These are phyloP conservation scores for Lepus timidus DNA, from an alignment of 2,113 vertebrate genomes.

Conservation along the genomic window DNA sequence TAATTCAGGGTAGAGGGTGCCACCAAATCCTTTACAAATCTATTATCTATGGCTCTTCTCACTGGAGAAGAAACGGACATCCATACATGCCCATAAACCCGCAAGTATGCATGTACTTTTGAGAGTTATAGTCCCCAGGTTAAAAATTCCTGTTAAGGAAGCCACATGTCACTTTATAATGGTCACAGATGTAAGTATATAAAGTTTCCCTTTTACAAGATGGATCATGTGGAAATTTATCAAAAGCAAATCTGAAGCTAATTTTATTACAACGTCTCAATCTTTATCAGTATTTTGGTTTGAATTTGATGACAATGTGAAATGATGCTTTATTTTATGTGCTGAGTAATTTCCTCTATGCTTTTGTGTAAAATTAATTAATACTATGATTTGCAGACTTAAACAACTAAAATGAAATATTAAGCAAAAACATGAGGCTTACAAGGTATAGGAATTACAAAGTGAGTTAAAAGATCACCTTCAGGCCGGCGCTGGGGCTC, in stretches of 20 bases:
- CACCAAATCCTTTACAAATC: conserved; percentile 41
- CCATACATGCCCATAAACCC: not conserved
- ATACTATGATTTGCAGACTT: conserved; percentile 43
- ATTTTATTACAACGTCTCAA: conserved; percentile 50
- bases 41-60: conserved; percentile 35
- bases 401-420: conserved; percentile 36
- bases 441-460: conserved; percentile 25
- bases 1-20: not conserved
- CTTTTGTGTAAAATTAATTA: conserved; percentile 52
- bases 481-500: not conserved
- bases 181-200: conserved; percentile 8
- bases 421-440: conserved; percentile 38
- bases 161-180: conserved; percentile 24
- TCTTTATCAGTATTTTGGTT: conserved; percentile 41
- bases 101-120: not conserved
- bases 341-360: conserved; percentile 18
- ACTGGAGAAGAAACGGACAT: not conserved
- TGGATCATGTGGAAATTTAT: not conserved
- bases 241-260: conserved; percentile 39
- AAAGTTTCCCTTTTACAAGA: not conserved
- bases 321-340: not conserved
- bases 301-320: conserved; percentile 34
- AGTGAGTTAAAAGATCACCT: conserved; percentile 30
- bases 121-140: conserved; percentile 33
- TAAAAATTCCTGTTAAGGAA: conserved; percentile 54